Evolutionary conservation across 2,797 vertebrate genomes (phyloP).

Genomic region (Gobionotothen gibberifrons): DNA sequence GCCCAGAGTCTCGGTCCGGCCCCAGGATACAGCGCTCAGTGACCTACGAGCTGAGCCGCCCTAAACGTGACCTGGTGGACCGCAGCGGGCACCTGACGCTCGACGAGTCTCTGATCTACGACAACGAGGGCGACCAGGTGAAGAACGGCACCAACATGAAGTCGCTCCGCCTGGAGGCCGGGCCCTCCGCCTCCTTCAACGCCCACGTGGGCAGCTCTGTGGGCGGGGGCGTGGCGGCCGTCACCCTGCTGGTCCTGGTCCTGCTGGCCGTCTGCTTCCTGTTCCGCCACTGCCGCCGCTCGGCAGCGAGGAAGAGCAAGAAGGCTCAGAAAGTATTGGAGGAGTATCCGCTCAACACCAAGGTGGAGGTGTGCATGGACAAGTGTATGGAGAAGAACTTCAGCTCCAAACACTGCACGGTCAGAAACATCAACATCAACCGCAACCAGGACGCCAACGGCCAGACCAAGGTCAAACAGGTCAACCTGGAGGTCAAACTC

Average conservation of each 20-base stretch:
- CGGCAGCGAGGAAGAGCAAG: constrained; percentile 79
- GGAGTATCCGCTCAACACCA: constrained; percentile 93
- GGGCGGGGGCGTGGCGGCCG: constrained; percentile 88
- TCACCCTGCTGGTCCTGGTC: constrained; percentile 87
- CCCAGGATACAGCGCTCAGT: constrained; percentile 91
- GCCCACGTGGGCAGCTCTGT: constrained; percentile 89
- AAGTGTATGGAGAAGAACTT: constrained; percentile 85
- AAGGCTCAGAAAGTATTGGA: constrained; percentile 69
- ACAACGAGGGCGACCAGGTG: constrained; percentile 95
- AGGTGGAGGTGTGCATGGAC: constrained; percentile 89
- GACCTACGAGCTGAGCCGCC: constrained; percentile 72
- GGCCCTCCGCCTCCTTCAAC: constrained; percentile 82
- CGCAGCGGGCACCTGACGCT: constrained; percentile 80
- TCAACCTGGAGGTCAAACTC: constrained; percentile 93
- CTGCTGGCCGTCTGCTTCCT: constrained; percentile 87
- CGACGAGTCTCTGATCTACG: constrained; percentile 95
- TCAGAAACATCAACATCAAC: constrained; percentile 88
- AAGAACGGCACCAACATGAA: constrained; percentile 99
- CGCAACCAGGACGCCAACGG: constrained; percentile 72
- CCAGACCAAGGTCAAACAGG: constrained; percentile 87
- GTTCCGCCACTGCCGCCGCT: constrained; percentile 83
- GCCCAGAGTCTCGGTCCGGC: constrained; percentile 87
- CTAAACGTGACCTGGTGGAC: constrained; percentile 87
- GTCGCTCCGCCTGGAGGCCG: constrained; percentile 87
- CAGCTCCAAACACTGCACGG: constrained; percentile 88